phyloP scores from a whole-genome alignment of 1,140 invertebrate species.

The Brachionus rotundiformis region DNA sequence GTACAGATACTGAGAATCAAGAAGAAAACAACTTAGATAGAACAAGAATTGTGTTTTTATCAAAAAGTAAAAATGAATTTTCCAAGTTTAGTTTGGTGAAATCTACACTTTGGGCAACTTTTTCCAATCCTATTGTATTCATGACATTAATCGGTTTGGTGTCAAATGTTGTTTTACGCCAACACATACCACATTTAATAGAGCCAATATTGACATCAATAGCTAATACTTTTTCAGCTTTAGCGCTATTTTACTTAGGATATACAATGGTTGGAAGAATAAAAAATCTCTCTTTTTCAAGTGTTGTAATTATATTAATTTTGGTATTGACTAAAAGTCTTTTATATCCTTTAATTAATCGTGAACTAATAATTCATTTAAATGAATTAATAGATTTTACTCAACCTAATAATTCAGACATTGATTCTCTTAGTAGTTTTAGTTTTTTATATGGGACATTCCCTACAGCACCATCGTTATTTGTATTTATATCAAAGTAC shows the following conservation, averaged over 20 bases:
- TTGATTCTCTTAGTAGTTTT: constrained; percentile 73
- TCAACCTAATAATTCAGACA: constrained; percentile 74
- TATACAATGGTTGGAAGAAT: constrained; percentile 89
- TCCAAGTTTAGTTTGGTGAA: not conserved
- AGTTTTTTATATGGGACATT: constrained; percentile 94
- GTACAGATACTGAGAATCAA: not conserved
- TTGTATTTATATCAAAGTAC: constrained; percentile 87
- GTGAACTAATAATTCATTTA: constrained; percentile 76
- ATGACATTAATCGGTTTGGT: constrained; percentile 88
- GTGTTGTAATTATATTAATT: constrained; percentile 78
- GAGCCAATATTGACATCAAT: constrained; percentile 69
- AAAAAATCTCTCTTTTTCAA: constrained; percentile 73
- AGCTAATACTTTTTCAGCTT: constrained; percentile 76
- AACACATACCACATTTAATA: constrained; percentile 75
- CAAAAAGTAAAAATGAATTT: not conserved
- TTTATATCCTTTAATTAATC: constrained; percentile 79
- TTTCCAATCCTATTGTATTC: constrained; percentile 79
- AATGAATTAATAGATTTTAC: constrained; percentile 69
- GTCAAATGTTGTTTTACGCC: constrained; percentile 79
- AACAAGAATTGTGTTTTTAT: not conserved
- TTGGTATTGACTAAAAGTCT: constrained; percentile 85
- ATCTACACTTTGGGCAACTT: constrained; percentile 13
- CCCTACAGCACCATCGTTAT: constrained; percentile 88
- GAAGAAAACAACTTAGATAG: not conserved
- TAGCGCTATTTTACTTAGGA: constrained; percentile 84